phyloP scores from a whole-genome alignment of 1,140 invertebrate species.

The Tenebrio molitor region DNA sequence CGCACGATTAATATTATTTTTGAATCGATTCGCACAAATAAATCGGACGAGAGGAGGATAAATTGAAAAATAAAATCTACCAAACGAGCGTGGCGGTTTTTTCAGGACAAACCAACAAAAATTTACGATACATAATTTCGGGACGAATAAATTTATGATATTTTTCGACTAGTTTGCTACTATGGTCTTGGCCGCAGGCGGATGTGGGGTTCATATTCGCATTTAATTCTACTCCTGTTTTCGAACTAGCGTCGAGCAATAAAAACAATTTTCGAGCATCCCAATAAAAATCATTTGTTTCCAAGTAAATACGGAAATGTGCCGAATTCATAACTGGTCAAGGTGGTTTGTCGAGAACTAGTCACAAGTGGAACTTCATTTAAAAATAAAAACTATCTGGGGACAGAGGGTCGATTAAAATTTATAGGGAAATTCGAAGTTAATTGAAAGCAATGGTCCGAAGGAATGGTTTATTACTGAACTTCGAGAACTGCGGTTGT shows the following conservation, averaged over 20 bases:
- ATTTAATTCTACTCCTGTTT: slow-evolving; percentile 5
- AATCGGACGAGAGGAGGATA: slow-evolving; percentile 1
- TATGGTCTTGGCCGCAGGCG: neutral
- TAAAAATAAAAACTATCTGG: too few relatives aligned
- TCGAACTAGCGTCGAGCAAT: neutral
- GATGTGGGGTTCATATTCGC: neutral
- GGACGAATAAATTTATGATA: slow-evolving; percentile 6
- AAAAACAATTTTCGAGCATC: neutral
- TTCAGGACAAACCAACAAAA: neutral
- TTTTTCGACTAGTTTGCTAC: slow-evolving; percentile 5
- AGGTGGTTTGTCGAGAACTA: neutral
- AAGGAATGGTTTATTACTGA: too few relatives aligned
- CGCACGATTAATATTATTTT: slow-evolving; percentile 15
- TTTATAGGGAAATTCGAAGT: too few relatives aligned
- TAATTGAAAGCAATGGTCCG: neutral
- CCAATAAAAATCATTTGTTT: slow-evolving; percentile 6
- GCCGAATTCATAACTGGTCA: too few relatives aligned
- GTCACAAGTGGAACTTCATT: too few relatives aligned
- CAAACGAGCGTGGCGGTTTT: neutral
- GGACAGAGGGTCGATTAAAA: too few relatives aligned
- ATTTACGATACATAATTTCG: slow-evolving; percentile 11
- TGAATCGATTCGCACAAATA: slow-evolving; percentile 4
- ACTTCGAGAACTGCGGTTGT: too few relatives aligned
- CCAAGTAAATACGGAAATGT: too few relatives aligned
- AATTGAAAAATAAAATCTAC: slow-evolving; percentile 8